Evolutionary conservation across 2,797 vertebrate genomes (phyloP), one percentile per base, ranked within the genome.

Genomic region (Sebastes steindachneri): DNA sequence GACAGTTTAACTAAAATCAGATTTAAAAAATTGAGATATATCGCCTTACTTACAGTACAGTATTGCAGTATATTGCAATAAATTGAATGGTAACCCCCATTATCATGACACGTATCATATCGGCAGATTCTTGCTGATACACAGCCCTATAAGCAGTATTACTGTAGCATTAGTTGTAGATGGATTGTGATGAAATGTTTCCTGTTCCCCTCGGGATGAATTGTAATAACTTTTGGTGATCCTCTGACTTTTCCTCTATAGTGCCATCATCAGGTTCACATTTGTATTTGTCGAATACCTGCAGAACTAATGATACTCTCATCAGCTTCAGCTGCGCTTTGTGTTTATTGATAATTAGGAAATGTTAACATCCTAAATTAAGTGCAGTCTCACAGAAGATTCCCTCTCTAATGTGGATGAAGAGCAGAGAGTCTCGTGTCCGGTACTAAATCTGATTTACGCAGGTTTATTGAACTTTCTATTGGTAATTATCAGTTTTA

Each of bases 121-220:
- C 41, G 6, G 0, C 41, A 45, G 41, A 7, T 17, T 45, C 0
- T 45, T 45, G 41, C 15, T 0, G 0, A 45, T 45, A 17, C 15
- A 17, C 41, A 45, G 41, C 41, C 14, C 41, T 45, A 45, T 7
- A 45, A 3, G 3, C 41, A 45, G 5, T 57, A 4, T 7, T 21
- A 37, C 35, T 37, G 35, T 14, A 37, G 12, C 60, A 63, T 35
- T 21, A 31, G 29, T 29, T 21, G 29, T 62, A 19, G 29, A 21
- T 11, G 4, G 29, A 33, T 11, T 33, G 29, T 62, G 59, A 59
- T n/a, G 9, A 60, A 60, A 60, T 60, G 55, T 17, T 45, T 17
- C 41, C 14, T 45, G 41, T 45, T 45, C 15, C 51, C n/a, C 4
- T 54, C 15, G 8, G 14, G 17, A 9, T 51, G 19, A 51, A 19